phyloP scores from a whole-genome alignment of 1,140 invertebrate species.

The Oedothorax gibbosus region DNA sequence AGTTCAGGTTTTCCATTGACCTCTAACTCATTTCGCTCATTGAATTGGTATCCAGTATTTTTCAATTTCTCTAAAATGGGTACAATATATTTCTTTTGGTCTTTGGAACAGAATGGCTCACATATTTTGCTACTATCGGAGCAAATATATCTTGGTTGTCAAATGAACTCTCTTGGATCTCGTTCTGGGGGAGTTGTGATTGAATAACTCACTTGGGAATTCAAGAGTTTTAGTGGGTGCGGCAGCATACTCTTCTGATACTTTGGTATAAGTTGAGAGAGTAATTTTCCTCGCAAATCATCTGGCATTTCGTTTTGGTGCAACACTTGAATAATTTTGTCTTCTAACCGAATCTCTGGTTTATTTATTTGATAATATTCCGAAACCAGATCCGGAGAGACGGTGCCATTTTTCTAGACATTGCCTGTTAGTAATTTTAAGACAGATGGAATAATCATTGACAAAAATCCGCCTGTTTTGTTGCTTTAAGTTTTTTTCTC shows the following conservation, averaged over 20 bases:
- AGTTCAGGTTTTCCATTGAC: not conserved
- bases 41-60: not conserved
- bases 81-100: not conserved
- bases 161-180: not conserved
- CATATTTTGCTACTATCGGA: not conserved
- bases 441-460: not conserved
- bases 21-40: not conserved
- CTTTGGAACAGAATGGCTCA: not conserved
- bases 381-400: not conserved
- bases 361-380: slow-evolving; percentile 5
- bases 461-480: not conserved
- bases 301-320: not conserved
- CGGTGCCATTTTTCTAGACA: not conserved
- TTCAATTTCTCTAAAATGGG: not conserved
- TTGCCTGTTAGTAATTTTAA: not conserved
- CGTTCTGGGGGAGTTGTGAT: not conserved
- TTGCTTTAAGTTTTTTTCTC: not conserved
- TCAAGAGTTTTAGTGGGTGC: not conserved
- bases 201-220: not conserved
- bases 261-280: not conserved
- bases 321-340: not conserved
- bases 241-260: not conserved
- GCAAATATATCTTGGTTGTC: not conserved
- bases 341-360: not conserved
- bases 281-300: not conserved